These are phyloP conservation scores for Todiramphus chloris DNA, from an alignment of 2,113 vertebrate genomes.

Conservation along the genomic window DNA sequence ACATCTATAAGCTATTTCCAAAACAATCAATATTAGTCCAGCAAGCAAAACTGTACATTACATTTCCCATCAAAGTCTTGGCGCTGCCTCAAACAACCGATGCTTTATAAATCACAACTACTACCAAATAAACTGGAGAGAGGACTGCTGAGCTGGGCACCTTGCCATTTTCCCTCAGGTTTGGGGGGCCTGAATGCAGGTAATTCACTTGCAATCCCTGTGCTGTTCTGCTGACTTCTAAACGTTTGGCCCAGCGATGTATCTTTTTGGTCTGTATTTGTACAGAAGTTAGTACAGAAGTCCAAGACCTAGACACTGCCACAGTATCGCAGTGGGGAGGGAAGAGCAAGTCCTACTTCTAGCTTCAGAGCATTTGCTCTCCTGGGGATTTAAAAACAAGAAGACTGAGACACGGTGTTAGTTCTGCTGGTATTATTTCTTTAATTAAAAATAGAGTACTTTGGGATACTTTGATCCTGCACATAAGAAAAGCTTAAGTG, in stretches of 20 bases:
- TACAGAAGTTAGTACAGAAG: background rate
- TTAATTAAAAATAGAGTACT: background rate
- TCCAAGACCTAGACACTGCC: background rate
- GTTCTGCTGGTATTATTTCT: background rate
- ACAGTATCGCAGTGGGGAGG: background rate
- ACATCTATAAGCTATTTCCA: constrained; percentile 30
- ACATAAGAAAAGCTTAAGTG: background rate
- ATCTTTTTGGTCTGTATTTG: background rate
- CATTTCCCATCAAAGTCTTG: background rate
- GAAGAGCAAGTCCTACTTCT: background rate
- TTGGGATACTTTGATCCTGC: background rate
- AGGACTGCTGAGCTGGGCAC: background rate
- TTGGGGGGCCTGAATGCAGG: background rate
- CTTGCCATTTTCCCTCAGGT: background rate
- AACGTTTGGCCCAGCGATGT: background rate
- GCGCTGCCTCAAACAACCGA: background rate
- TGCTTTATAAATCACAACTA: background rate
- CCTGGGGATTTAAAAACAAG: background rate
- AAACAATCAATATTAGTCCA: constrained; percentile 46
- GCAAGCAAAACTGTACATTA: background rate
- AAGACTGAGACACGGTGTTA: background rate
- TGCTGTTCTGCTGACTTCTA: background rate
- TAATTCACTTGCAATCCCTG: background rate
- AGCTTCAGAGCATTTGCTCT: background rate
- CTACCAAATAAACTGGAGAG: background rate